A percentile compares a stretch with the other conserved stretches of the same genome.
Evolutionary conservation across 2,888 invertebrate species (phyloP).

Genomic region (Electrophaes corylata): DNA sequence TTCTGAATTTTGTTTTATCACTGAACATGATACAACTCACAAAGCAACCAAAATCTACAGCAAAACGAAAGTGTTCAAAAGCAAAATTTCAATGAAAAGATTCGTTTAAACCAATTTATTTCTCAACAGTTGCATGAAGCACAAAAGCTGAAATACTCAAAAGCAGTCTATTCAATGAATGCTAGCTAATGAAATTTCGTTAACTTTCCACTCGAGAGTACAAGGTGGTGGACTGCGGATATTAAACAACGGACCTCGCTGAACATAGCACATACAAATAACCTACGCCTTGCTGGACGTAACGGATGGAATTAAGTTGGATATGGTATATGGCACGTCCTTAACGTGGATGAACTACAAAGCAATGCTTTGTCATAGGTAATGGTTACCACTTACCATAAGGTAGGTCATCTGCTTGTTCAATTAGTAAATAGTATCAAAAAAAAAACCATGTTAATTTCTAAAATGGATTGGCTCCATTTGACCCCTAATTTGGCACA

Average conservation of each 20-base stretch:
- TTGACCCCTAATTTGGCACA: too few relatives aligned
- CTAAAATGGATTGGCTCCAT: too few relatives aligned
- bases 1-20: too few relatives aligned
- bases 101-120: background rate
- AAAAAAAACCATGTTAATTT: too few relatives aligned
- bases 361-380: too few relatives aligned
- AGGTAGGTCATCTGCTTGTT: too few relatives aligned
- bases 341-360: too few relatives aligned
- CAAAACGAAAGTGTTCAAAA: background rate
- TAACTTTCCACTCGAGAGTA: conserved; percentile 12
- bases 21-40: background rate
- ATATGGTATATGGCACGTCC: too few relatives aligned
- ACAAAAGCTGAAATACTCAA: conserved; percentile 4
- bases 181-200: conserved; percentile 18
- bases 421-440: too few relatives aligned
- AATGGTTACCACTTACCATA: too few relatives aligned
- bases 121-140: background rate
- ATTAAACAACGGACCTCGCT: conserved; percentile 48
- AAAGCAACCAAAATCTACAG: background rate
- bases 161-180: conserved; percentile 11
- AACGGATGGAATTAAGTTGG: too few relatives aligned
- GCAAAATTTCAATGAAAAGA: background rate
- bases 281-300: too few relatives aligned
- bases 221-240: conserved; percentile 44
- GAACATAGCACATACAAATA: conserved; percentile 24